A percentile compares a stretch with the other conserved stretches of the same genome.
These are phyloP conservation scores for Aphodius sticticus DNA, from an alignment of 2,888 invertebrate genomes.

Conservation along the genomic window DNA sequence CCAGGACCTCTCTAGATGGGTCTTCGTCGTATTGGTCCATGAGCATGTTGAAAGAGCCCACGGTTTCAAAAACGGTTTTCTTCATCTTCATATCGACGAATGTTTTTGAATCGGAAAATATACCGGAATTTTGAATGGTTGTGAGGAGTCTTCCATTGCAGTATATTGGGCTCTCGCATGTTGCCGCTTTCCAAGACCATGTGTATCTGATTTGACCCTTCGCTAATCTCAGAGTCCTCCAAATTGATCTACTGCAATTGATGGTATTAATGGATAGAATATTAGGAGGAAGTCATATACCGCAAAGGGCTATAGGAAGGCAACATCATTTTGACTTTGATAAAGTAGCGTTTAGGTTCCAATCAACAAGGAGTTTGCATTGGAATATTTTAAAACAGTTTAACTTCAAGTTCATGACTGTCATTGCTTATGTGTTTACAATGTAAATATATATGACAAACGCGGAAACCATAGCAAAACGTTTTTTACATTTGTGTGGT, in stretches of 20 bases:
- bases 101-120: conserved; percentile 81
- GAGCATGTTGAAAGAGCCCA: conserved; percentile 65
- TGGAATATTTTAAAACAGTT: neutral
- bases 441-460: no score
- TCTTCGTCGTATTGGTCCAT: conserved; percentile 61
- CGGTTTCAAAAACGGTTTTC: conserved; percentile 65
- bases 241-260: neutral
- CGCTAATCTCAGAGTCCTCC: neutral
- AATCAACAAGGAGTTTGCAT: neutral
- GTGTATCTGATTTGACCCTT: neutral
- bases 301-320: no score
- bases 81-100: conserved; percentile 83
- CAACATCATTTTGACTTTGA: no score
- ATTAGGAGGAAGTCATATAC: no score
- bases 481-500: no score
- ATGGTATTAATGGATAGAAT: neutral
- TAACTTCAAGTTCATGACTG: neutral
- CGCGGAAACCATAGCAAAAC: no score
- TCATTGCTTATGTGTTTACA: neutral
- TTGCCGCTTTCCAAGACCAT: conserved; percentile 49
- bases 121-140: conserved; percentile 71
- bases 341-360: no score
- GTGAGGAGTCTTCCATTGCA: conserved; percentile 79
- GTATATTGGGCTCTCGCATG: conserved; percentile 72
- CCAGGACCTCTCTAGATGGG: conserved; percentile 63